These are phyloP conservation scores for Setipinna tenuifilis DNA, from an alignment of 2,797 vertebrate genomes.

Conservation along the genomic window DNA sequence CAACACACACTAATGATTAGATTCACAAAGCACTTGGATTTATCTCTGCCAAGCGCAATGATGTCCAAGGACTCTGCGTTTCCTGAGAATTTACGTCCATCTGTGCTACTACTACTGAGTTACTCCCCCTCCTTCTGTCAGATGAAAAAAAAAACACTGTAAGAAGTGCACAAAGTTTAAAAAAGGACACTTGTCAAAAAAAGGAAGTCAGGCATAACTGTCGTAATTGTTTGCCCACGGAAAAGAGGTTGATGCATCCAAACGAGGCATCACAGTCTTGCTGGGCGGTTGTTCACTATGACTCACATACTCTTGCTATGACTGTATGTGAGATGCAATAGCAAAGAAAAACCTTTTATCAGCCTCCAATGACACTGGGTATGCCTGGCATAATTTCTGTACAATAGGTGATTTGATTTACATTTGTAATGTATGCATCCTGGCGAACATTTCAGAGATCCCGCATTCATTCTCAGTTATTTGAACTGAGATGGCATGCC, in stretches of 20 bases:
- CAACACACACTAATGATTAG: background rate
- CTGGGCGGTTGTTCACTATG: background rate
- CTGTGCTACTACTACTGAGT: background rate
- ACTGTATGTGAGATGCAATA: background rate
- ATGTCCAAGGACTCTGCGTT: conserved; percentile 11
- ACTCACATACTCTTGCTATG: background rate
- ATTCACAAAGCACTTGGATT: conserved; percentile 5
- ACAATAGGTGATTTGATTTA: background rate
- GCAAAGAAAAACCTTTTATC: background rate
- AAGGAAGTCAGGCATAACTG: background rate
- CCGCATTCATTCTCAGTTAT: background rate
- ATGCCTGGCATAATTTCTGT: too few relatives aligned
- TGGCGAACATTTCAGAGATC: background rate
- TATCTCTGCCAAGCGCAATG: conserved; percentile 5
- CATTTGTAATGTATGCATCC: background rate
- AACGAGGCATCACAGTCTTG: background rate
- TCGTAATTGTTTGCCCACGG: background rate
- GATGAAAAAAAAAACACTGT: background rate
- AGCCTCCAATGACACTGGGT: background rate
- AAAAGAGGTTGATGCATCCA: background rate
- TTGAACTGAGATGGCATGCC: background rate
- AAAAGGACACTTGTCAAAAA: background rate
- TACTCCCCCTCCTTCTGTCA: background rate
- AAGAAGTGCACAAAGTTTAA: background rate
- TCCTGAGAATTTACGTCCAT: background rate